These are phyloP conservation scores for Geophilus truncorum DNA, from an alignment of 2,888 invertebrate species.

Conservation along the genomic window DNA sequence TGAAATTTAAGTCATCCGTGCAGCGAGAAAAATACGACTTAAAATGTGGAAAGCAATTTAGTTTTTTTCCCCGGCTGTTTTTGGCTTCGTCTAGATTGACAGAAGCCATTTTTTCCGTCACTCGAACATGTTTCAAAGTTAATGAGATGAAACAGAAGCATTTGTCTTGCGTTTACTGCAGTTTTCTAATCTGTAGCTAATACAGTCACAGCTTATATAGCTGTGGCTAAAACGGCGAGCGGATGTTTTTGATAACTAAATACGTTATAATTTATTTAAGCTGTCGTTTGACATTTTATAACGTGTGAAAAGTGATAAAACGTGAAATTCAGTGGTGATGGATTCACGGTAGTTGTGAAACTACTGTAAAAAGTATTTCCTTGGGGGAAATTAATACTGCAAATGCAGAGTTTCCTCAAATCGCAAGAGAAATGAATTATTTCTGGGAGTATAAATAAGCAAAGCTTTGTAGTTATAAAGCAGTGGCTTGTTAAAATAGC, in stretches of 20 bases:
- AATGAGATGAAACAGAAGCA: conserved; percentile 10
- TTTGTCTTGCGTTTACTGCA: not conserved
- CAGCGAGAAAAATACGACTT: not conserved
- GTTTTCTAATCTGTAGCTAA: not conserved
- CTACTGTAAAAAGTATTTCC: not conserved
- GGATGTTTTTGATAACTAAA: not conserved
- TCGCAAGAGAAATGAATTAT: not conserved
- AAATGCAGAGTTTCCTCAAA: not conserved
- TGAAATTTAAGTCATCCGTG: not conserved
- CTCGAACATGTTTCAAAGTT: not conserved
- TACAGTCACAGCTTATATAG: not conserved
- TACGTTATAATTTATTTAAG: not conserved
- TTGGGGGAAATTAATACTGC: not conserved
- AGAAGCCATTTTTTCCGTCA: not conserved
- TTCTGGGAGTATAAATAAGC: not conserved
- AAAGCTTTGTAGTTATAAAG: not conserved
- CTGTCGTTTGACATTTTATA: not conserved
- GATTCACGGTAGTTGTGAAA: not conserved
- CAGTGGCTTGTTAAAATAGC: not conserved
- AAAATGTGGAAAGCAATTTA: not conserved
- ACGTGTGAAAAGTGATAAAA: not conserved
- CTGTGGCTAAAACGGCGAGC: not conserved
- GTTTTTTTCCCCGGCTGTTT: not conserved
- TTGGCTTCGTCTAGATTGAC: not conserved
- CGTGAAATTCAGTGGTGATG: not conserved